Conservation (phyloP, 2,888 invertebrate genomes). For the Chrysotoxum bicinctum region DNA sequence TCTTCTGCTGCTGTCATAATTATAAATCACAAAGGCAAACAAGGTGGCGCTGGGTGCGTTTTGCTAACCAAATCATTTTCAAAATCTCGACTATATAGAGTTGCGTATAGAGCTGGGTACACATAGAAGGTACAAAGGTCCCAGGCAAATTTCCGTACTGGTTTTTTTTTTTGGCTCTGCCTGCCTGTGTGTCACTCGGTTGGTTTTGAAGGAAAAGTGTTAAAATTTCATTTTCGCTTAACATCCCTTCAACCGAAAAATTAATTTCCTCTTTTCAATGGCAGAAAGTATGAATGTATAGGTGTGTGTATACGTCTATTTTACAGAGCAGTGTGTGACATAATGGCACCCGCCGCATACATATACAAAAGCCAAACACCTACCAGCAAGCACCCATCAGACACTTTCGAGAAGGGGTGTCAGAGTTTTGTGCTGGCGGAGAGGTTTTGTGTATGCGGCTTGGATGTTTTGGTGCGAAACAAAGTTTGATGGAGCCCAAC, state of each 20-base stretch:
- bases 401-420: neutral
- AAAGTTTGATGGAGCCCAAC: slow-evolving; percentile 65
- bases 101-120: no score
- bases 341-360: slow-evolving; percentile 46
- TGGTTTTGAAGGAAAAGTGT: slow-evolving; percentile 63
- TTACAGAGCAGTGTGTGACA: slow-evolving; percentile 26
- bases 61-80: slow-evolving; percentile 33
- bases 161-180: neutral
- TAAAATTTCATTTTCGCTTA: slow-evolving; percentile 69
- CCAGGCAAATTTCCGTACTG: neutral
- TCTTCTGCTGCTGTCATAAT: slow-evolving; percentile 63
- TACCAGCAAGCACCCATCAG: neutral
- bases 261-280: slow-evolving; percentile 65
- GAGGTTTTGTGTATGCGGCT: slow-evolving; percentile 46
- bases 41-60: slow-evolving; percentile 21
- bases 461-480: slow-evolving; percentile 76
- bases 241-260: slow-evolving; percentile 68
- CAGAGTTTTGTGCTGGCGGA: slow-evolving; percentile 12
- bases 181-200: slow-evolving; percentile 10
- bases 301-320: slow-evolving; percentile 2
- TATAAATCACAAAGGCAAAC: slow-evolving; percentile 54
- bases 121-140: no score
- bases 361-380: neutral
- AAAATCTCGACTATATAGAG: neutral
- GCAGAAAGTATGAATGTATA: neutral